These are phyloP conservation scores for Forbesichthys papilliferus DNA, from an alignment of 2,113 vertebrate genomes.

Conservation along the genomic window DNA sequence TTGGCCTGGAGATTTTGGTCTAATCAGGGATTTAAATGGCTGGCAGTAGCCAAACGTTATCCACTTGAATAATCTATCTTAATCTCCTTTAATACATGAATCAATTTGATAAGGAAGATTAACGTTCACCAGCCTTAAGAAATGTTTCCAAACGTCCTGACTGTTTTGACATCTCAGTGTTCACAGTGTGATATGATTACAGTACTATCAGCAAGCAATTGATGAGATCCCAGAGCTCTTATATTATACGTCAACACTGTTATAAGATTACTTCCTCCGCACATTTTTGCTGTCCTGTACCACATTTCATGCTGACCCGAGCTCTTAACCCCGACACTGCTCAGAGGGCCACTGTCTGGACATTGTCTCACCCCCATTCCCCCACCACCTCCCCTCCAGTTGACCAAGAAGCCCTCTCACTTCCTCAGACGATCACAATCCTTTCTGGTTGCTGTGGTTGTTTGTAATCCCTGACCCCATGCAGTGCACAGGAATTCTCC, in stretches of 20 bases:
- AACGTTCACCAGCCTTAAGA: background rate
- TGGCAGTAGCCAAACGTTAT: conserved; percentile 37
- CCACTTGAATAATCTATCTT: conserved; percentile 46
- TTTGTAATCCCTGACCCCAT: conserved; percentile 57
- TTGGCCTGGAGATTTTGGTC: conserved; percentile 26
- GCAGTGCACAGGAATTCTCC: conserved; percentile 52
- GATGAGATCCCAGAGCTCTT: conserved; percentile 40
- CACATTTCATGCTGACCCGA: conserved; percentile 24
- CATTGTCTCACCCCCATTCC: conserved; percentile 44
- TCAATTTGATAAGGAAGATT: conserved; percentile 36
- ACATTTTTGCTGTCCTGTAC: conserved; percentile 18
- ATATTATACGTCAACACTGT: conserved; percentile 18
- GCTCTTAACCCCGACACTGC: conserved; percentile 42
- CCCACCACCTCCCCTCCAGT: background rate
- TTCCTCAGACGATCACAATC: conserved; percentile 20
- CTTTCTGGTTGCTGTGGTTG: conserved; percentile 37
- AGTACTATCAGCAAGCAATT: conserved; percentile 47
- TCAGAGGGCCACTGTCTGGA: conserved; percentile 46
- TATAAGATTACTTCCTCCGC: conserved; percentile 48
- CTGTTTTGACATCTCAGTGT: conserved; percentile 21
- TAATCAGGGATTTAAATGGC: conserved; percentile 24
- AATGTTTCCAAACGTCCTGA: background rate
- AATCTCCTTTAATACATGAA: conserved; percentile 44
- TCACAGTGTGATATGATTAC: conserved; percentile 22
- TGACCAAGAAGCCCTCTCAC: conserved; percentile 16